Evolutionary conservation across 2,113 vertebrate species (phyloP), one percentile per base, ranked within the genome.

Genomic region (Malurus alboscapulatus): DNA sequence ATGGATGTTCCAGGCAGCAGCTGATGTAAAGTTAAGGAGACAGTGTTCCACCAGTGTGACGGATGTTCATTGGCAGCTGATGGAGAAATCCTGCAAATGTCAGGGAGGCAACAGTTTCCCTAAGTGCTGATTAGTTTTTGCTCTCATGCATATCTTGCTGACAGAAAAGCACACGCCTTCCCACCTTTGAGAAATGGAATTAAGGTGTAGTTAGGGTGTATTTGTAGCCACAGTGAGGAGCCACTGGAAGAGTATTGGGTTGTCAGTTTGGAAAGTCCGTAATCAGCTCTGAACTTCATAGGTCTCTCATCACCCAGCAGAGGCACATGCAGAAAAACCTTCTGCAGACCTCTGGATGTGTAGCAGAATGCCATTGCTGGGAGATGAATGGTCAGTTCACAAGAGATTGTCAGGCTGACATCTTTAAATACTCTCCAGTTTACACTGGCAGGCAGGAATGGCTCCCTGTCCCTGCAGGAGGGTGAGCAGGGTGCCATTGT

Each of bases 51-150:
- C 71, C 53, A 34, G 67, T 1, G 0, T 77, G 94, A 92, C 2
- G 75, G 88, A 85, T 94, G 77, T 66, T 89, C 87, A 30, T 29
- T 94, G 94, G 84, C 91, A 92, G 87, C 81, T 89, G 53, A 25
- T 47, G 88, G 88, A 88, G 90, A 29, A 54, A 26, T 65, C 7
- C 30, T 90, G 85, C 88, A 91, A 82, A 88, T 89, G 89, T 72
- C 92, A 87, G 54, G 55, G 95, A 84, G 71, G 90, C 65, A 72
- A 36, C 69, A 47, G 77, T 65, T 80, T 61, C 73, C 80, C 42
- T 16, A 34, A 86, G 87, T 79, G 63, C 94, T 94, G 87, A 93
- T 93, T 66, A 90, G 81, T n/a, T 84, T 80, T 79, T 53, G 25
- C 45, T 78, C 65, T 54, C 69, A 50, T 67, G 91, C 51, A 22